These are phyloP conservation scores for Willisornis vidua DNA, from an alignment of 2,113 vertebrate genomes.

Conservation along the genomic window DNA sequence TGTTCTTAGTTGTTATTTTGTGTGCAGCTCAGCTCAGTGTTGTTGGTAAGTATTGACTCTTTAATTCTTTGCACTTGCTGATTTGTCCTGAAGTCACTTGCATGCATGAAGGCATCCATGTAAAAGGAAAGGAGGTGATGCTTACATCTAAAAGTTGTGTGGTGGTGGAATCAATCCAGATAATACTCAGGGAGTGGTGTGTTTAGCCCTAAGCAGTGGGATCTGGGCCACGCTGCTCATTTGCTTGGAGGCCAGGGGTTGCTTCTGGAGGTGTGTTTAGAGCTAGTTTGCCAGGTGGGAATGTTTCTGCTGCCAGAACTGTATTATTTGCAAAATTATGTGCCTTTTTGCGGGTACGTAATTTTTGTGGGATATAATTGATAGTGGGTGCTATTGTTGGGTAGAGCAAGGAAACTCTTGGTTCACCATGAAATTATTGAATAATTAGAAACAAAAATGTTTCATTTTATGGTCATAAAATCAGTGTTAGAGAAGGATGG, in stretches of 20 bases:
- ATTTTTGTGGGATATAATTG: neutral
- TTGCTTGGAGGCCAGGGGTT: neutral
- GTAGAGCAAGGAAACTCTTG: neutral
- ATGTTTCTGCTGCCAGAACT: neutral
- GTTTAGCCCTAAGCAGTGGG: neutral
- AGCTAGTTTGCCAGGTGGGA: neutral
- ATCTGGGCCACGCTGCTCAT: neutral
- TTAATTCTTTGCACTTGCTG: neutral
- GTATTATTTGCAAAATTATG: neutral
- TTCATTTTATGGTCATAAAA: neutral
- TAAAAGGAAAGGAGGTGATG: neutral
- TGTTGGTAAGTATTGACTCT: constrained; percentile 72
- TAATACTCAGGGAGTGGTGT: neutral
- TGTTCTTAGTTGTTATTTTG: constrained; percentile 61
- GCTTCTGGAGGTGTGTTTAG: neutral
- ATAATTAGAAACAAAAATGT: neutral
- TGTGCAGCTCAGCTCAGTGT: constrained; percentile 67
- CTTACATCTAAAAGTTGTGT: neutral
- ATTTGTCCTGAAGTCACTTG: neutral
- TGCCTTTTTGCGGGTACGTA: neutral
- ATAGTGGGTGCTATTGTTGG: neutral
- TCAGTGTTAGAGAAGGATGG: neutral
- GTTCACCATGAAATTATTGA: neutral
- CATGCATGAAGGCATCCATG: neutral
- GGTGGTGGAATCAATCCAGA: neutral